phyloP scores from a whole-genome alignment of 2,113 vertebrate genomes.

The Hippocampus abdominalis region DNA sequence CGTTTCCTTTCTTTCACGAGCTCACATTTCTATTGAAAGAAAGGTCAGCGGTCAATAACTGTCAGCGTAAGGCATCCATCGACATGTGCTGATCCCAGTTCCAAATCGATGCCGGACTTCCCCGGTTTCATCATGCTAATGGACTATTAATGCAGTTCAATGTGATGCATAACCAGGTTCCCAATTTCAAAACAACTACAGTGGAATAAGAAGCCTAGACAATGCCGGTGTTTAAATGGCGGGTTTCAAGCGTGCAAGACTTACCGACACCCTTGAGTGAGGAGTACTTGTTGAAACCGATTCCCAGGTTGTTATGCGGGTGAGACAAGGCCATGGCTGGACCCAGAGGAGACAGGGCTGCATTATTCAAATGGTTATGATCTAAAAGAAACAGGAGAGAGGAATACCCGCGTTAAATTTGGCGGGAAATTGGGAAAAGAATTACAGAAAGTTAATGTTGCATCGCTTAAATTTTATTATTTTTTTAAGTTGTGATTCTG shows the following conservation, averaged over 20 bases:
- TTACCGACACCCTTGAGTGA: conserved; percentile 74
- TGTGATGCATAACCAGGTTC: not conserved
- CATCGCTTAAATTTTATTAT: no score
- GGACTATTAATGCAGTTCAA: conserved; percentile 6
- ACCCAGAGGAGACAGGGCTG: conserved; percentile 67
- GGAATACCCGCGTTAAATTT: not conserved
- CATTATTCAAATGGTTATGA: conserved; percentile 75
- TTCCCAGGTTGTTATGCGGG: conserved; percentile 76
- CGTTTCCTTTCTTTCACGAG: not conserved
- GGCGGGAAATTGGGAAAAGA: not conserved
- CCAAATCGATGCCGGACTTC: conserved; percentile 13
- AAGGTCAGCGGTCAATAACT: conserved; percentile 27
- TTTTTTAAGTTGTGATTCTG: conserved; percentile 4
- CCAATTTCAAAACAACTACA: not conserved
- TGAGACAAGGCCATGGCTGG: conserved; percentile 73
- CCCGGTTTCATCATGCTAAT: conserved; percentile 8
- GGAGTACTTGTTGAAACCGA: conserved; percentile 74
- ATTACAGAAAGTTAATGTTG: not conserved
- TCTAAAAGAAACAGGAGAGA: conserved; percentile 44
- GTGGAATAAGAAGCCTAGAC: not conserved
- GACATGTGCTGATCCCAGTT: conserved; percentile 2
- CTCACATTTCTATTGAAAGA: conserved; percentile 22
- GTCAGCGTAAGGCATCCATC: conserved; percentile 5
- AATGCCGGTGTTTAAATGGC: not conserved
- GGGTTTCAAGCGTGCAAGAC: conserved; percentile 13